Conservation (phyloP, 2,113 vertebrate species). For the Ondatra zibethicus region DNA sequence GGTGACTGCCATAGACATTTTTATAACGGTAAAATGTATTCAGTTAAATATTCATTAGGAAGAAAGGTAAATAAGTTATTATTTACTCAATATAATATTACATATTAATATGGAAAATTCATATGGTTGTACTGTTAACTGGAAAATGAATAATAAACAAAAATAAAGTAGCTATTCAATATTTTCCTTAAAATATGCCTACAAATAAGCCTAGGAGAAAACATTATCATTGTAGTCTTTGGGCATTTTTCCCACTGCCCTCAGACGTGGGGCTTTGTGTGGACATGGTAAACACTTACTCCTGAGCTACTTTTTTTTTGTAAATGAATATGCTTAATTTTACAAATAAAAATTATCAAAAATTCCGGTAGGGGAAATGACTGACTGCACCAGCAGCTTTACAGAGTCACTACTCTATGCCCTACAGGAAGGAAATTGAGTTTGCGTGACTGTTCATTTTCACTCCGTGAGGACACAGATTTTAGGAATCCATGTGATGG, state of each 20-base stretch:
- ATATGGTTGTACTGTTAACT: neutral
- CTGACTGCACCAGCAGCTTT: neutral
- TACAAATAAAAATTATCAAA: conserved; percentile 23
- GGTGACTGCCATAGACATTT: neutral
- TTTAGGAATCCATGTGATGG: neutral
- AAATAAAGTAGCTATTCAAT: neutral
- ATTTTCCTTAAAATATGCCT: conserved; percentile 24
- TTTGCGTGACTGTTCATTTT: neutral
- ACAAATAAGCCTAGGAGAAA: conserved; percentile 3
- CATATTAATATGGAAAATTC: conserved; percentile 18
- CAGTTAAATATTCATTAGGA: conserved; percentile 43
- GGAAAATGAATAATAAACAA: neutral
- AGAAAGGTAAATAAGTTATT: conserved; percentile 16
- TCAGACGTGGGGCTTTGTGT: neutral
- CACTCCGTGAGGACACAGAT: neutral
- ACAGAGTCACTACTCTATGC: neutral
- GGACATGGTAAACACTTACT: neutral
- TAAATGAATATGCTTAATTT: conserved; percentile 23
- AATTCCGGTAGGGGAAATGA: neutral
- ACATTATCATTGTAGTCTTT: neutral
- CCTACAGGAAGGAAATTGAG: neutral
- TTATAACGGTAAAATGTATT: conserved; percentile 45
- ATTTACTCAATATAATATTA: conserved; percentile 45
- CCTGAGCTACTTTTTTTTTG: neutral
- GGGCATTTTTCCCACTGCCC: neutral